phyloP scores from a whole-genome alignment of 2,113 vertebrate genomes.

The Sinocyclocheilus anshuiensis region DNA sequence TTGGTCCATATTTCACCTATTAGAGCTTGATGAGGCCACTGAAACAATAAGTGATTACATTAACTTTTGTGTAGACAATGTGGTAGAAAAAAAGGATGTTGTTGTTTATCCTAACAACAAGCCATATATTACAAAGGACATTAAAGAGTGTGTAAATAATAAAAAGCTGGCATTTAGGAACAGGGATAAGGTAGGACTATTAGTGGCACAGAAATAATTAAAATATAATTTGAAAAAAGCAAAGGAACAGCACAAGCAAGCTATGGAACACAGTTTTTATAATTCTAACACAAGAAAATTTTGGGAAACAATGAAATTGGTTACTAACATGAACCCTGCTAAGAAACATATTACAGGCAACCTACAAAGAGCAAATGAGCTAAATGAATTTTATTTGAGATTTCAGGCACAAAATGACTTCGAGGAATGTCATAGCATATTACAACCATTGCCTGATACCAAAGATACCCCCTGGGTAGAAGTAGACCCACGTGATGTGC shows the following conservation, averaged over 20 bases:
- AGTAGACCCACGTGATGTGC: neutral
- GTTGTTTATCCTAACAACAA: neutral
- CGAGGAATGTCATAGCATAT: neutral
- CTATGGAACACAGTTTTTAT: neutral
- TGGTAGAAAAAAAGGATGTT: neutral
- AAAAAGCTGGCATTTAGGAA: too few relatives aligned
- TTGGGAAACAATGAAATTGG: too few relatives aligned
- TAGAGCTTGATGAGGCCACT: neutral
- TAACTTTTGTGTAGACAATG: neutral
- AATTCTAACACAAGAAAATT: neutral
- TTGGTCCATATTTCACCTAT: neutral
- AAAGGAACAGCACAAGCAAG: neutral
- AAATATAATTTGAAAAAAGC: too few relatives aligned
- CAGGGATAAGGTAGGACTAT: too few relatives aligned
- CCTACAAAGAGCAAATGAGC: too few relatives aligned
- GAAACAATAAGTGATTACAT: neutral
- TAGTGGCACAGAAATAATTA: too few relatives aligned
- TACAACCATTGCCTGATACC: neutral
- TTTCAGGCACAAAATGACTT: neutral
- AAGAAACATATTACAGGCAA: too few relatives aligned
- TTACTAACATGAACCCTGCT: too few relatives aligned
- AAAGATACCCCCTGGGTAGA: neutral
- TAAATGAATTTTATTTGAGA: neutral
- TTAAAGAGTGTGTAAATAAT: neutral
- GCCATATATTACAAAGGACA: constrained; percentile 2